Conservation (phyloP, 2,888 invertebrate genomes). For the Harpalus rufipes region DNA sequence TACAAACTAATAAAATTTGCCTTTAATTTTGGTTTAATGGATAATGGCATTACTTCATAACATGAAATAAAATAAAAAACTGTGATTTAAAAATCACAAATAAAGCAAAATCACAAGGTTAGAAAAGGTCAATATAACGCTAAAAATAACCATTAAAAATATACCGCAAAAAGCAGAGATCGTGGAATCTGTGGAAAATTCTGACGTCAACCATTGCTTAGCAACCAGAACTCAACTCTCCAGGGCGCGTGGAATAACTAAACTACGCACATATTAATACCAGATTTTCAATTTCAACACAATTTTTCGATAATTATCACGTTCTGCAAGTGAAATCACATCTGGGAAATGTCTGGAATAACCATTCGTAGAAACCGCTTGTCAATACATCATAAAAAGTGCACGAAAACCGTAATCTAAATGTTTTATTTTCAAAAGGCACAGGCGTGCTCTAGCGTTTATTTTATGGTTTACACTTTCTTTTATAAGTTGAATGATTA, state of each 20-base stretch:
- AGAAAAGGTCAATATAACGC: slow-evolving; percentile 31
- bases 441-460: slow-evolving; percentile 24
- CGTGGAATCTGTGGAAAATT: slow-evolving; percentile 46
- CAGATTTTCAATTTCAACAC: not conserved
- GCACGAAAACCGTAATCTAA: slow-evolving; percentile 14
- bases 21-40: not conserved
- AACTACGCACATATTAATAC: not conserved
- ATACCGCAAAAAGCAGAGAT: slow-evolving; percentile 33
- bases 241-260: slow-evolving; percentile 20
- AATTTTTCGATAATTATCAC: slow-evolving; percentile 38
- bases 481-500: slow-evolving; percentile 25
- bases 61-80: not conserved
- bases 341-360: not conserved
- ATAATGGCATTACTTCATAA: not conserved
- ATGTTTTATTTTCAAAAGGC: slow-evolving; percentile 14
- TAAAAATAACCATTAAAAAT: slow-evolving; percentile 41
- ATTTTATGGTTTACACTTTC: slow-evolving; percentile 55
- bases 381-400: slow-evolving; percentile 13
- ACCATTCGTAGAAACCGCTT: slow-evolving; percentile 1
- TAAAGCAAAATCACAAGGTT: slow-evolving; percentile 16
- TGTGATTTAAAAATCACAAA: slow-evolving; percentile 5
- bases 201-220: slow-evolving; percentile 49
- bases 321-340: slow-evolving; percentile 7
- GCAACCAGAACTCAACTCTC: slow-evolving; percentile 30
- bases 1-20: not conserved